A percentile compares a stretch with the other conserved stretches of the same genome.
These are phyloP conservation scores for Stenotaenia linearis DNA, from an alignment of 2,888 invertebrate genomes.

Conservation along the genomic window DNA sequence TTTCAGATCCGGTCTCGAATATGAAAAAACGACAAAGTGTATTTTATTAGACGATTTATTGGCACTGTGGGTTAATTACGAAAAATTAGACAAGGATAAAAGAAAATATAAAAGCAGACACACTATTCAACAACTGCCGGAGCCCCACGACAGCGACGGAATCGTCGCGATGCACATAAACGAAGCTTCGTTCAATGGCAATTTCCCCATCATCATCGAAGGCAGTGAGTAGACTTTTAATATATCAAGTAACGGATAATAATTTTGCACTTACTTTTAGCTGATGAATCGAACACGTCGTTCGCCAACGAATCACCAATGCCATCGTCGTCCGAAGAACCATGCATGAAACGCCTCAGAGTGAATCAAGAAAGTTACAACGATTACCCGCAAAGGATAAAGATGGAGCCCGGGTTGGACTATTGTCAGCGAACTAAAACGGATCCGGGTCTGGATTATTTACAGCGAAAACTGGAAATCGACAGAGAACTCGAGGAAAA, in stretches of 20 bases:
- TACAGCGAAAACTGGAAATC: neutral
- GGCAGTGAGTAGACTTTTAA: neutral
- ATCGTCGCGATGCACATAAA: neutral
- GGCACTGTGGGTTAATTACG: neutral
- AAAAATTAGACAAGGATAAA: neutral
- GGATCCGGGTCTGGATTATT: neutral
- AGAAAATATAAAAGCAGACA: neutral
- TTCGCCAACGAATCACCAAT: constrained; percentile 14
- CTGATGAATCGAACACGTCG: neutral
- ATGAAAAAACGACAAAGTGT: constrained; percentile 3
- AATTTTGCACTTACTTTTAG: neutral
- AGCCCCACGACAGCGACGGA: neutral
- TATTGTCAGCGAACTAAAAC: neutral
- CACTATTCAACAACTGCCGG: neutral
- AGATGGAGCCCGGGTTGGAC: neutral
- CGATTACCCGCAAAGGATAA: neutral
- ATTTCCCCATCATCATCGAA: neutral
- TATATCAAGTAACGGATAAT: neutral
- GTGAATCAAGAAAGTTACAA: neutral
- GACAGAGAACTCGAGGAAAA: neutral
- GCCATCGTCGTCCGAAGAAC: neutral
- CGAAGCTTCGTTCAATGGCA: neutral
- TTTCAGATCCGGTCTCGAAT: neutral
- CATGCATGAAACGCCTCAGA: neutral
- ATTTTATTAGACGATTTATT: neutral